Evolutionary conservation across 2,797 vertebrate genomes (phyloP), one percentile per base, ranked within the genome.

Genomic region (Sebastes alutus): DNA sequence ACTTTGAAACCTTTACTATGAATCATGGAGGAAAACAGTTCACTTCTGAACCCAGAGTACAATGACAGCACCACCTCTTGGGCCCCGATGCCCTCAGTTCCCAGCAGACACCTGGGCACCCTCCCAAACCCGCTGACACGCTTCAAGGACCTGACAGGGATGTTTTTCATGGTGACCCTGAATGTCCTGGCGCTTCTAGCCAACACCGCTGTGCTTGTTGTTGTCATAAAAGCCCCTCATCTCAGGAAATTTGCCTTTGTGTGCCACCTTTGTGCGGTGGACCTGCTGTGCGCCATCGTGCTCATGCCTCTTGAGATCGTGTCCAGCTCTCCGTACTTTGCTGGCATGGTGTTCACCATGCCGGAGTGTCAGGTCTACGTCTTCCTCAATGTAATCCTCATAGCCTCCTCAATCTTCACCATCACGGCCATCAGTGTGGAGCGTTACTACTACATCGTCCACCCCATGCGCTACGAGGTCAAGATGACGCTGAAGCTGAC

Each of bases 241-340:
- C 95, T 98, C 86, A 95, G 96, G 81, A 98, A 98, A 73, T 97
- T 97, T 62, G 94, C 96, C 89, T 98, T 98, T 0, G 97, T 98
- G 82, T 96, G 96, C 91, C 98, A 99, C 85, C 96, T 99, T 85
- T 99, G 98, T 6, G 83, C 95, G 0, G 97, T 99, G 9, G 97
- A 98, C 90, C 96, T 99, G 76, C 93, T 99, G 86, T 97, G 97
- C 12, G 97, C 98, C 75, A 94, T 97, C 83, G 92, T 98, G 82
- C 94, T 99, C 75, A 97, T 99, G 97, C 98, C 98, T 7, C 88
- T 98, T 54, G 97, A 96, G 71, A 96, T 99, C 42, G 93, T 98
- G 72, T 96, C 96, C 55, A 97, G 95, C 74, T 97, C 97, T 0
- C 93, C 96, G 0, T 97, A 95, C 72, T 97, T 99, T 80, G 96